Conservation (phyloP, 1,140 invertebrate genomes). For the Oryzaephilus surinamensis region DNA sequence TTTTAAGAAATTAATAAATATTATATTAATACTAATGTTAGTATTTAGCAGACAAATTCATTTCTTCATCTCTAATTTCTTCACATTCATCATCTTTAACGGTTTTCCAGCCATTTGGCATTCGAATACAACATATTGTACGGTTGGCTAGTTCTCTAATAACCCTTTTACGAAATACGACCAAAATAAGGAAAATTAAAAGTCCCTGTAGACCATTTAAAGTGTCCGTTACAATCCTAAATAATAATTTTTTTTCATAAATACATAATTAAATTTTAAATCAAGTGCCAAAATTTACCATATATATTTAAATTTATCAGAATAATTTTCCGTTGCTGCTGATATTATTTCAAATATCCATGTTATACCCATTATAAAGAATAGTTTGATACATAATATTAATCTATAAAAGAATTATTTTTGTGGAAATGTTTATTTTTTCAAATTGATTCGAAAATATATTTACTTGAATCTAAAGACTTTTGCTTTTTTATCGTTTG, state of each 20-base stretch:
- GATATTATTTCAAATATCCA: conserved; percentile 60
- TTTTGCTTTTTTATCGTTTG: conserved; percentile 42
- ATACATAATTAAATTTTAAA: too few species aligned
- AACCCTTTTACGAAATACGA: conserved; percentile 48
- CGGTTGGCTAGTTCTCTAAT: conserved; percentile 41
- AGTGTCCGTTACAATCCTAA: conserved; percentile 50
- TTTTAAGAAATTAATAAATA: too few species aligned
- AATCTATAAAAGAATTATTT: conserved; percentile 40
- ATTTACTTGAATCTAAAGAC: conserved; percentile 45
- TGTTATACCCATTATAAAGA: conserved; percentile 59
- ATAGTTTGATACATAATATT: conserved; percentile 53
- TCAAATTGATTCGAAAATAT: neutral
- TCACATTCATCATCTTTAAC: conserved; percentile 41
- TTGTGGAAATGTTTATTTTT: conserved; percentile 7
- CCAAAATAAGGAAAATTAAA: conserved; percentile 52
- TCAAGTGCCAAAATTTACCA: neutral
- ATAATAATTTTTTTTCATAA: too few species aligned
- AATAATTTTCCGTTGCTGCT: conserved; percentile 20
- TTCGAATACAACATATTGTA: conserved; percentile 34
- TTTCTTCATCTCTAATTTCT: conserved; percentile 41
- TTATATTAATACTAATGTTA: too few species aligned
- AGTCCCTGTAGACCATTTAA: conserved; percentile 55
- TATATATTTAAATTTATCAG: neutral
- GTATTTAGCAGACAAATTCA: conserved; percentile 8
- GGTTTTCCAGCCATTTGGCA: conserved; percentile 33